Base-by-base conservation (phyloP, 2,888 invertebrate species). In the Oxyscelio sp. region DNA sequence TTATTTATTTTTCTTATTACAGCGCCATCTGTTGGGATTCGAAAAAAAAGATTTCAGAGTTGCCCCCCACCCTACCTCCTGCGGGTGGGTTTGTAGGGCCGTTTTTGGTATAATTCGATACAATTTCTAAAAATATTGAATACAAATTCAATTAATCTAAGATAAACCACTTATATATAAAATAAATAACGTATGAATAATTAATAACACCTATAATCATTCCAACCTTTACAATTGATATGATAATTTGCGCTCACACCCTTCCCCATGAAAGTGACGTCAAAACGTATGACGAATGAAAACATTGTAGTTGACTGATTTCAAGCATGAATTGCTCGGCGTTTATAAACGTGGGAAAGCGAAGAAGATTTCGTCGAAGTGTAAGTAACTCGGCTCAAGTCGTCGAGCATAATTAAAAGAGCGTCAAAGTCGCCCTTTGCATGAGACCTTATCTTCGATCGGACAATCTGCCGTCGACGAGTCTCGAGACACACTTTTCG, bases 331-430 rank as follows among this genome's bases (percentile, higher is more conserved):
- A 61, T 61, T 59, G 40, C 52, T 34, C n/a, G 24, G 22, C 63
- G 38, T 65, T 70, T 65, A 59, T 31, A 43, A 70, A 75, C 83
- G 83, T 83, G 83, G 83, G 83, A 83, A 83, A 79, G 63, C 59
- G 19, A 68, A 45, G 50, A 48, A 70, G 63, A 75, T 77, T 56
- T 24, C 68, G 58, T 2, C 70, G 45, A 21, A 58, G 68, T 52
- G 74, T 68, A 50, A 79, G 68, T 83, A 74, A 83, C 50, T 48
- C 65, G 65, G 56, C 21, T 22, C 63, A 52, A 65, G 71, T 56
- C 70, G 58, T 27, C 58, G 40, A 19, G 54, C 52, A 24, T 59
- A 80, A 66, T 80, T 58, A 59, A 80, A 79, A 80, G 71, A 80
- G 73, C 80, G 71, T 73, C 63, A 83, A 75, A 77, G 73, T 77